Evolutionary conservation across 2,113 vertebrate genomes (phyloP).

Genomic region (Progne subis): DNA sequence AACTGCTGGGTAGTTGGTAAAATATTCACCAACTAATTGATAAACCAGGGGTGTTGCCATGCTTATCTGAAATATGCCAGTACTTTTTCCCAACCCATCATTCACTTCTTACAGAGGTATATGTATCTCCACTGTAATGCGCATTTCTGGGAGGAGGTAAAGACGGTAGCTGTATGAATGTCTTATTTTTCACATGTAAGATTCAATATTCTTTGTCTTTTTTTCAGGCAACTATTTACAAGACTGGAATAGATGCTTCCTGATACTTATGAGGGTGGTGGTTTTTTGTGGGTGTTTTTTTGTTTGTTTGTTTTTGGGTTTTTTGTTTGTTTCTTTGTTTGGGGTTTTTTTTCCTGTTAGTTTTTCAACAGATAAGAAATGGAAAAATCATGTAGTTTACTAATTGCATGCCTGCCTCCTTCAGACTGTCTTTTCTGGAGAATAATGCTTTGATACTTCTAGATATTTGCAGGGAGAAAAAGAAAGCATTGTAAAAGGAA

Average conservation of each 20-base stretch:
- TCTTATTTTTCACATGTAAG: not conserved
- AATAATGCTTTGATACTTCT: not conserved
- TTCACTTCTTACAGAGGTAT: not conserved
- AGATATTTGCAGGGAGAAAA: not conserved
- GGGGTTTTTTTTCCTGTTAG: not conserved
- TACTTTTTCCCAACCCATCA: not conserved
- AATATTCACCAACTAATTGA: not conserved
- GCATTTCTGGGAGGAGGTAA: not conserved
- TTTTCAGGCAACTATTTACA: not conserved
- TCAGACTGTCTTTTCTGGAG: not conserved
- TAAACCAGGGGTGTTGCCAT: not conserved
- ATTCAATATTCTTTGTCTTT: not conserved
- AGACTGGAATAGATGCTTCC: not conserved
- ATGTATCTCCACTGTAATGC: not conserved
- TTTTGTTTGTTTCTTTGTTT: too few relatives aligned
- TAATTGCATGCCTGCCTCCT: not conserved
- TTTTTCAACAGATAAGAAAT: not conserved
- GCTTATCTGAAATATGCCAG: not conserved
- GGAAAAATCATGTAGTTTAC: not conserved
- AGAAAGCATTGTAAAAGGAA: not conserved
- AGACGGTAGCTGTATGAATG: not conserved
- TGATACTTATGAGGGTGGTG: not conserved
- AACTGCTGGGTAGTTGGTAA: not conserved
- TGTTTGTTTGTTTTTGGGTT: too few relatives aligned
- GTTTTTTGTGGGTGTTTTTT: too few relatives aligned